Percentiles rank a stretch among this genome's conserved stretches.
Conservation (phyloP, 2,113 vertebrate species). For the Myodes glareolus region DNA sequence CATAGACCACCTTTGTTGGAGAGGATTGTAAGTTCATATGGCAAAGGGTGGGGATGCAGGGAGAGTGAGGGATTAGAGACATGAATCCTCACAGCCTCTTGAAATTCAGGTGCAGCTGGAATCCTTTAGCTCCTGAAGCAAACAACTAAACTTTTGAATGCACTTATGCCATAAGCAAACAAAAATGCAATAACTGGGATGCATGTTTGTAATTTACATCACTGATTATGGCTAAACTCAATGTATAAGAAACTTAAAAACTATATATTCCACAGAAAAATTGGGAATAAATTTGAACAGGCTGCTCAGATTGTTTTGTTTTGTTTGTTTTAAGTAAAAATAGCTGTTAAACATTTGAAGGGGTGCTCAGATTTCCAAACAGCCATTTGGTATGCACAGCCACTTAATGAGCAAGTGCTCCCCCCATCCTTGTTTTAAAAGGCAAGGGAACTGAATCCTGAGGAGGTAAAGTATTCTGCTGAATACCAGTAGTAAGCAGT, state of each 20-base stretch:
- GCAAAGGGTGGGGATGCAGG: neutral
- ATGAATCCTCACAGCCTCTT: neutral
- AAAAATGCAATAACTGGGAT: slow-evolving; percentile 14
- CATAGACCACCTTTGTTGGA: neutral
- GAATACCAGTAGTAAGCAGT: neutral
- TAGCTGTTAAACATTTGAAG: neutral
- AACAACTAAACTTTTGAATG: neutral
- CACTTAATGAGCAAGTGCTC: neutral
- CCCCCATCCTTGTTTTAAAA: slow-evolving; percentile 2
- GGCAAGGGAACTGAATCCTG: neutral
- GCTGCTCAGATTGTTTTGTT: neutral
- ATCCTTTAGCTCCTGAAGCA: neutral
- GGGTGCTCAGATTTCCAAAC: neutral
- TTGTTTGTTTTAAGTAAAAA: neutral
- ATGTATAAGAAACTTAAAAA: neutral
- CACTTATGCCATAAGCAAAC: slow-evolving; percentile 1
- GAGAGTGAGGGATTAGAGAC: neutral
- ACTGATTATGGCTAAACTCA: neutral
- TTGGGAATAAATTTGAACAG: neutral
- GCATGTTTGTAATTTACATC: slow-evolving; percentile 24
- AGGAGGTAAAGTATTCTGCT: neutral
- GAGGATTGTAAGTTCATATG: slow-evolving; percentile 14
- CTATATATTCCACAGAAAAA: neutral
- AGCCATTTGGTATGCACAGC: neutral
- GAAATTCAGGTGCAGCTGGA: neutral